Evolutionary conservation across 2,113 vertebrate genomes (phyloP), one percentile per base, ranked within the genome.

Genomic region (Scatophagus argus): DNA sequence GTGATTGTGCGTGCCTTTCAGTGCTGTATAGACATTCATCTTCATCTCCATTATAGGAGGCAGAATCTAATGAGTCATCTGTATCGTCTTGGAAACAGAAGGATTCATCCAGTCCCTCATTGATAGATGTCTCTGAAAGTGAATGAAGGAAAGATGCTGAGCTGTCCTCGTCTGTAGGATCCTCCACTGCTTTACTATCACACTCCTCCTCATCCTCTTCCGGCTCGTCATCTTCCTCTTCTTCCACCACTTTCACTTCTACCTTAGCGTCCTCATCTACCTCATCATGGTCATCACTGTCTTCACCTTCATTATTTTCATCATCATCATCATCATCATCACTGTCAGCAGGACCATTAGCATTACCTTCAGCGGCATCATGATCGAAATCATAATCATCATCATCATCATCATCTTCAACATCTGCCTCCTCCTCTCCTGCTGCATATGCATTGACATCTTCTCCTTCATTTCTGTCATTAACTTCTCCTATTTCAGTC

Each of bases 81-180:
- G 96, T 96, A 82, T 98, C 97, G 0, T 99, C 97, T 32, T 91
- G 96, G 90, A 96, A 99, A 84, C 97, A 97, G 1, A 99, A 99
- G 31, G 96, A 94, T 69, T 98, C 97, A 0, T 98, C 96, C 77
- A 97, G 83, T 0, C 96, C 97, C 79, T 98, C 96, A 0, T 96
- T 95, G 83, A 98, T 96, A 68, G 98, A 99, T 54, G 95, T 97
- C 83, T 99, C 98, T 0, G 98, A 99, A 70, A 98, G 95, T 0
- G 97, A 98, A 87, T 95, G 96, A 72, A 98, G 94, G 89, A 97
- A 98, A 6, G 97, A 99, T 17, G 94, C 95, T 0, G 97, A 98
- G 1, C 96, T 95, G 82, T 97, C 97, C 71, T 96, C 95, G 0
- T 97, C 96, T 2, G 84, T 88, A n/a, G 88, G 90, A 74, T 93